Evolutionary conservation across 2,888 invertebrate species (phyloP).

Genomic region (Disparrhopalites patrizii): DNA sequence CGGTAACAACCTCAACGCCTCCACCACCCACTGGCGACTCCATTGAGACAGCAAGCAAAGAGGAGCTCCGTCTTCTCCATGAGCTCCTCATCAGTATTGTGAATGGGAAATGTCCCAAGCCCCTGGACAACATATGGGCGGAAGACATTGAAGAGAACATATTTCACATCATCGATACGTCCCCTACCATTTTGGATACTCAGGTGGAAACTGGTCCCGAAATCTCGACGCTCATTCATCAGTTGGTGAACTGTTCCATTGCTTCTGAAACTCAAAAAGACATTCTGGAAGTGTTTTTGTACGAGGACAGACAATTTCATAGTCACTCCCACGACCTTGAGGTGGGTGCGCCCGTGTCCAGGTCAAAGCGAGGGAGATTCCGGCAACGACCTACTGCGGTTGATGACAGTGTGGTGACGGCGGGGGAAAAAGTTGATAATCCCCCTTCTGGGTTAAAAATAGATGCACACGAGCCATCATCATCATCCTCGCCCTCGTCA

Average conservation of each 20-base stretch:
- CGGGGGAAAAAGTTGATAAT: no score
- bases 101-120: conserved; percentile 5
- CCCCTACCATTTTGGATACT: background rate
- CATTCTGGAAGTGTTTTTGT: background rate
- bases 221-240: background rate
- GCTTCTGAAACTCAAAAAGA: background rate
- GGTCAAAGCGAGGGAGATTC: background rate
- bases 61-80: conserved; percentile 1
- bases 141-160: background rate
- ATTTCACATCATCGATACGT: conserved; percentile 4
- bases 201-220: conserved; percentile 1
- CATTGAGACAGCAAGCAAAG: background rate
- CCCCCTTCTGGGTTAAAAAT: no score
- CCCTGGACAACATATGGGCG: background rate
- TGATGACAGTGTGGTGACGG: no score
- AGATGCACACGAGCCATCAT: no score
- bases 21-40: background rate
- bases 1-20: no score
- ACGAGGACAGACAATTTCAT: background rate
- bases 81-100: conserved; percentile 7
- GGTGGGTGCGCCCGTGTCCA: background rate
- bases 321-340: background rate
- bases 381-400: no score
- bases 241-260: conserved; percentile 7
- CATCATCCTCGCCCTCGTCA: no score